Base-by-base conservation (phyloP, 2,888 invertebrate genomes). In the Melieria crassipennis region DNA sequence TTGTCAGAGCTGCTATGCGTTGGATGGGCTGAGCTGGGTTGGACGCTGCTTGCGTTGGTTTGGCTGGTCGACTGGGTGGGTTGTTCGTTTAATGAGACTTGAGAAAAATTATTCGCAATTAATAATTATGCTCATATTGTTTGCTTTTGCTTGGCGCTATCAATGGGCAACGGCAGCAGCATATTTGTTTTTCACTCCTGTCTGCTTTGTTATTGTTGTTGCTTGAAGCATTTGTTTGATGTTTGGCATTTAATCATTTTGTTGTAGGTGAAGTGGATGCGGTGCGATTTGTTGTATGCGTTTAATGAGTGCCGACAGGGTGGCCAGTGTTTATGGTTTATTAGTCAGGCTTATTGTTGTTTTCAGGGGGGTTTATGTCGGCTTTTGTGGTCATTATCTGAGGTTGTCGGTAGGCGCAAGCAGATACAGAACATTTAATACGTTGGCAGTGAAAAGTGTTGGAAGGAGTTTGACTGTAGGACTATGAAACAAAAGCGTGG, bases 91-190 rank as follows among this genome's bases (percentile, higher is more conserved):
- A 78, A 78, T 78, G 77, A 77, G 77, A 73, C 76, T 76, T 65
- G 72, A 76, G 77, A 77, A 78, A 78, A 77, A 77, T 78, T 74
- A 76, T 76, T 76, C 73, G 76, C 77, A 78, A 78, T 78, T 78
- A 77, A 78, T 78, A 78, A 77, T 78, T 78, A 75, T 74, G 75
- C 73, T 71, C 72, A 74, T 73, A 78, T 77, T 77, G 78, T 78
- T 74, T 75, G 69, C 69, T 42, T 16, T 5, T 16, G 45, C 42
- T 42, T 43, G 55, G 42, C 47, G 43, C 56, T 63, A 69, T 69
- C 62, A 63, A 63, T 69, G 71, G 71, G 71, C 65, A 60, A 66
- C 58, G 73, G 63, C 64, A 57, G 64, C 70, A 57, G 68, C 48
- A 64, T 69, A 68, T 69, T 65, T 69, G 64, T 61, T 65, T 69